Base-by-base conservation (phyloP, 2,797 vertebrate genomes). In the Discoglossus pictus region DNA sequence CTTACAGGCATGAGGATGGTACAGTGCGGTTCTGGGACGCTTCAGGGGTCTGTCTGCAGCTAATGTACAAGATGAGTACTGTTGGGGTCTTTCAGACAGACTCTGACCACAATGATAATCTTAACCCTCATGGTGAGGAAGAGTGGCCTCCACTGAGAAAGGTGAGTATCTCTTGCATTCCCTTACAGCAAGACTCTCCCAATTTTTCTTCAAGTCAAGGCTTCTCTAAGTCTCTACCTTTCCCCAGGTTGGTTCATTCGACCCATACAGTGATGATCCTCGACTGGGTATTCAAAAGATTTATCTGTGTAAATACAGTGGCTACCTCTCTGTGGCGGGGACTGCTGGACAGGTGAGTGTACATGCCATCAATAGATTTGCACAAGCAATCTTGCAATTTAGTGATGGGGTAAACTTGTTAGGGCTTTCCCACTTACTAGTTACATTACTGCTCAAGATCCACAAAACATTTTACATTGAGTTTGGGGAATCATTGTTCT, bases 191-290 rank as follows among this genome's bases (percentile, higher is more conserved):
- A n/a, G n/a, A n/a, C n/a, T n/a, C n/a, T n/a, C n/a, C n/a, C n/a
- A n/a, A n/a, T n/a, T n/a, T n/a, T n/a, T n/a, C n/a, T 11, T 62
- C 11, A 9, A 27, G 34, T 11, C 17, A n/a, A n/a, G n/a, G n/a
- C n/a, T n/a, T n/a, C n/a, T 42, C 27, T 61, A 7, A 6, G 2
- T 3, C 13, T 20, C 11, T 46, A 12, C 34, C n/a, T 5, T 8
- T 51, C 20, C 27, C 31, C 80, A 99, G 96, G 96, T 99, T 61
- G 97, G 97, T 58, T 95, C 92, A 74, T 99, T 99, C 0, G 97
- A 99, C 77, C 97, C 97, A 7, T 99, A 99, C 71, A 99, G 97
- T 7, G 97, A 99, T n/a, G 97, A 99, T 73, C 97, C 97, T 1
- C 88, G 96, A 18, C 93, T 99, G 18, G 97, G 97, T 34, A 88